Evolutionary conservation across 2,888 invertebrate species (phyloP).

Genomic region (Pilophorus perplexus): DNA sequence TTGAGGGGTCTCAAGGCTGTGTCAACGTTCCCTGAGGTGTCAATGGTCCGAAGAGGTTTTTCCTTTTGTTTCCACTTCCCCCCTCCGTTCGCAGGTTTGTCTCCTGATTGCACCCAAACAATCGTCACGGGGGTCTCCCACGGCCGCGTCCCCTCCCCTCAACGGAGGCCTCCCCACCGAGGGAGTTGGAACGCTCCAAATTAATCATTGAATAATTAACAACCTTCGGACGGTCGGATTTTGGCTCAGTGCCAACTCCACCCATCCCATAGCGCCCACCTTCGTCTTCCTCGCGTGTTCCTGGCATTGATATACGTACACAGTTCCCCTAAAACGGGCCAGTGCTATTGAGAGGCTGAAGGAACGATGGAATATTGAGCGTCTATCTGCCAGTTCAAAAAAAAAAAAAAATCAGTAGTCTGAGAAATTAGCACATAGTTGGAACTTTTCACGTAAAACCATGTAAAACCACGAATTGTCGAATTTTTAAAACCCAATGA

Average conservation of each 20-base stretch:
- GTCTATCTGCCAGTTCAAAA: too few relatives aligned
- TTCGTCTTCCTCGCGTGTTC: background rate
- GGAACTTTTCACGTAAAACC: too few relatives aligned
- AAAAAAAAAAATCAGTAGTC: too few relatives aligned
- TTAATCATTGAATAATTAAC: constrained; percentile 26
- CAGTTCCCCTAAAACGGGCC: too few relatives aligned
- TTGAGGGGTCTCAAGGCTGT: constrained; percentile 20
- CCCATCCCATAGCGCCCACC: background rate
- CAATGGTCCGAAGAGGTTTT: constrained; percentile 1
- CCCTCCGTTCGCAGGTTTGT: too few relatives aligned
- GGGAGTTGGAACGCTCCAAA: background rate
- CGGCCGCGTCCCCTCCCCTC: too few relatives aligned
- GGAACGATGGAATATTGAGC: too few relatives aligned
- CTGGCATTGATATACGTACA: too few relatives aligned
- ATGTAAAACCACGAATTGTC: too few relatives aligned
- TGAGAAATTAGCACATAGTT: too few relatives aligned
- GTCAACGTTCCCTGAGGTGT: constrained; percentile 10
- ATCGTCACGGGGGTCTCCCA: constrained; percentile 28
- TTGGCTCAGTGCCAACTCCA: background rate
- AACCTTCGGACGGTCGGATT: background rate
- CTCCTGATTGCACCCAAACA: constrained; percentile 25
- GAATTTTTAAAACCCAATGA: too few relatives aligned
- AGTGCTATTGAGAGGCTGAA: too few relatives aligned
- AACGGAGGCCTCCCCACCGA: background rate
- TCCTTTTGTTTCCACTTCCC: background rate